Conservation (phyloP, 2,888 invertebrate genomes). For the Dexiosoma caninum region DNA sequence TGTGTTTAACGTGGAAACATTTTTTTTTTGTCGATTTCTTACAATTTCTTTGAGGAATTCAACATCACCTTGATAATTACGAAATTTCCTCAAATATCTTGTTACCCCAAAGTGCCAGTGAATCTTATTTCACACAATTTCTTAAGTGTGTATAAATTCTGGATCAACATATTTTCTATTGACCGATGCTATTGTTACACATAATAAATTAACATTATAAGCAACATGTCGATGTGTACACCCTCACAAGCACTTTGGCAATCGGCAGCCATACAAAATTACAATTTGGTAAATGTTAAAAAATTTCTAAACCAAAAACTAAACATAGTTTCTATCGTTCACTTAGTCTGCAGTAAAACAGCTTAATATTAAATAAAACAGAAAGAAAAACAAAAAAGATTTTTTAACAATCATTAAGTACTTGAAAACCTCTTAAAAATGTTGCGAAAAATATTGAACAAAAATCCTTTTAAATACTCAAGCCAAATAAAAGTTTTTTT, state of each 20-base stretch:
- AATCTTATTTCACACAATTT: too few relatives aligned
- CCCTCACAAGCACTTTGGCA: too few relatives aligned
- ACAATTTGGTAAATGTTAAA: not conserved
- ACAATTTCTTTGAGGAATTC: too few relatives aligned
- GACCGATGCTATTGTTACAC: too few relatives aligned
- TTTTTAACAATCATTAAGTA: not conserved
- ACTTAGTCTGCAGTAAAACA: not conserved
- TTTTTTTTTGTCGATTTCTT: too few relatives aligned
- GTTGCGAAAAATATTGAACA: not conserved
- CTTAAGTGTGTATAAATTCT: not conserved
- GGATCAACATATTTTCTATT: not conserved
- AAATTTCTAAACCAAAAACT: not conserved
- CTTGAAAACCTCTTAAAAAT: not conserved
- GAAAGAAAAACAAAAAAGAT: too few relatives aligned
- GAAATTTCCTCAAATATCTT: not conserved
- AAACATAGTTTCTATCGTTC: not conserved
- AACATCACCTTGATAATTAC: not conserved
- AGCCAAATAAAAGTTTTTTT: not conserved
- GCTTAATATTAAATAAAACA: not conserved
- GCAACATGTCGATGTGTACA: too few relatives aligned
- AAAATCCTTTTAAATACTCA: not conserved
- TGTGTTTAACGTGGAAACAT: too few relatives aligned
- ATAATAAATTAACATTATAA: not conserved
- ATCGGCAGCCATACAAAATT: not conserved
- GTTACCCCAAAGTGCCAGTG: not conserved